Evolutionary conservation across 1,140 invertebrate species (phyloP).

Genomic region (Drosophila asahinai): DNA sequence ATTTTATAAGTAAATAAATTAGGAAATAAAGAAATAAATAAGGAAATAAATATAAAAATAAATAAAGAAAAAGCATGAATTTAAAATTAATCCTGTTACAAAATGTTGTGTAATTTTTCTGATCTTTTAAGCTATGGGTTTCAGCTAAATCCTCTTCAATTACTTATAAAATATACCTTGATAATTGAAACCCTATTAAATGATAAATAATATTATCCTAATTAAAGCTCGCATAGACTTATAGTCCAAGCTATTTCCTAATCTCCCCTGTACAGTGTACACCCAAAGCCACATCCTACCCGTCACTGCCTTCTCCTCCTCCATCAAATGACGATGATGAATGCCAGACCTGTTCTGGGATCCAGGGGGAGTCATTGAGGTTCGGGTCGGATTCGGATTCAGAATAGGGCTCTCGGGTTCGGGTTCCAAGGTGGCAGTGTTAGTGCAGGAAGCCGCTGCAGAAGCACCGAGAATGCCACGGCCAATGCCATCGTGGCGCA

Average conservation of each 20-base stretch:
- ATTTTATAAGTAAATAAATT: neutral
- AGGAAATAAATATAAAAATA: neutral
- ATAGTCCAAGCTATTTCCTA: neutral
- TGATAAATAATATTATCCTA: neutral
- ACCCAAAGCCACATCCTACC: slow-evolving; percentile 4
- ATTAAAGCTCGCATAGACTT: no score
- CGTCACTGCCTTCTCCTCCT: no score
- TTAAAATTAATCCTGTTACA: neutral
- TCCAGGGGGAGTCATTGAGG: neutral
- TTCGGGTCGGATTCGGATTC: neutral
- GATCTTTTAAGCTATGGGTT: no score
- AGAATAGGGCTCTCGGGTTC: neutral
- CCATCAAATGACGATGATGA: slow-evolving; percentile 29
- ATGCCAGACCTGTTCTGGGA: slow-evolving; percentile 33
- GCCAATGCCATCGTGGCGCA: slow-evolving; percentile 57
- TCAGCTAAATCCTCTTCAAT: no score
- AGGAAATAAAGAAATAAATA: neutral
- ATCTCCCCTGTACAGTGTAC: neutral
- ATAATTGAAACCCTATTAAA: neutral
- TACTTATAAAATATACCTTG: neutral
- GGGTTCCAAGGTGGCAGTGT: slow-evolving; percentile 28
- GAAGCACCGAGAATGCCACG: slow-evolving; percentile 58
- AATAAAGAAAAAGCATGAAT: neutral
- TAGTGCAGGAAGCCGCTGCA: slow-evolving; percentile 42
- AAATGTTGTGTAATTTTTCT: no score